phyloP scores from a whole-genome alignment of 2,888 invertebrate genomes.

The Chelonus formosanus region DNA sequence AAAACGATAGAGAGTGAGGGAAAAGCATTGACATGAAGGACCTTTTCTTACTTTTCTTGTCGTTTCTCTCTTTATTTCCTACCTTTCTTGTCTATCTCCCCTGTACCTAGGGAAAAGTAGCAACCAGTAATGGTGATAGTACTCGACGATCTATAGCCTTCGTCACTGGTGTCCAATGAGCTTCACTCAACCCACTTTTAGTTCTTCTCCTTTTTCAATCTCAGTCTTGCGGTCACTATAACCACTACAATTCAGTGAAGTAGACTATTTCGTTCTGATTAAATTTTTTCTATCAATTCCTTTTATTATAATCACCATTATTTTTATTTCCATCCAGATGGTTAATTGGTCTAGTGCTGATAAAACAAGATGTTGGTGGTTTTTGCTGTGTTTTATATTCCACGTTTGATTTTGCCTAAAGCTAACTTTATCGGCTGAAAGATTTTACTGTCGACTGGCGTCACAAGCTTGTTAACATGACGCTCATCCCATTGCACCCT shows the following conservation, averaged over 20 bases:
- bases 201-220: conserved; percentile 13
- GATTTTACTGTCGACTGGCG: conserved; percentile 36
- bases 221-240: conserved; percentile 9
- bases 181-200: background rate
- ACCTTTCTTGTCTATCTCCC: conserved; percentile 4
- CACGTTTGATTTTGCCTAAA: conserved; percentile 25
- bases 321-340: background rate
- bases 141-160: conserved; percentile 12
- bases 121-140: background rate
- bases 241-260: no score
- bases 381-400: conserved; percentile 12
- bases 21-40: conserved; percentile 53
- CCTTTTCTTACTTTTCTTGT: conserved; percentile 35
- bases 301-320: no score
- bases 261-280: conserved; percentile 19
- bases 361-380: no score
- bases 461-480: conserved; percentile 37
- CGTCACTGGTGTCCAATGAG: conserved; percentile 16
- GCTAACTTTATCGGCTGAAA: conserved; percentile 32
- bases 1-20: conserved; percentile 45
- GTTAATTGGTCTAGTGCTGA: no score
- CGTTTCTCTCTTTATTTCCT: conserved; percentile 1
- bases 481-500: conserved; percentile 19
- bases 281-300: conserved; percentile 10
- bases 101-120: conserved; percentile 4